Percentiles rank a stretch among this genome's conserved stretches.
Conservation (phyloP, 2,888 invertebrate species). For the Sarcophaga caerulescens region DNA sequence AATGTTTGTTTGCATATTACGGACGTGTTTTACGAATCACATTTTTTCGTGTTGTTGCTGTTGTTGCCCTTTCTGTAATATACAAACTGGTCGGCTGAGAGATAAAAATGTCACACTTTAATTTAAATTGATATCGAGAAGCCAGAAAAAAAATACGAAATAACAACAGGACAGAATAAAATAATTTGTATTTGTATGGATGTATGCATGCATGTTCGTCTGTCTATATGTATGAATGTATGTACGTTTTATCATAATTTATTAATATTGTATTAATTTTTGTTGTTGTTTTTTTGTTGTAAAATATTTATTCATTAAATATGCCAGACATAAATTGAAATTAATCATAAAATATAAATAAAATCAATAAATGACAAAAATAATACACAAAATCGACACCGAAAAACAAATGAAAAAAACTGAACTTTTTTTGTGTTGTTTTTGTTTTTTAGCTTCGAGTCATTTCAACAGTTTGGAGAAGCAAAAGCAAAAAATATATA, state of each 20-base stretch:
- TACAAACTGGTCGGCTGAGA: background rate
- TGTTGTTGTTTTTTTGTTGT: conserved; percentile 5
- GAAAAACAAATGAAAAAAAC: background rate
- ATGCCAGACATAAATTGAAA: conserved; percentile 64
- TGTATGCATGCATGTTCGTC: conserved; percentile 20
- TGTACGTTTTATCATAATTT: conserved; percentile 42
- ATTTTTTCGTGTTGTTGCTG: background rate
- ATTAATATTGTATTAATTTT: conserved; percentile 32
- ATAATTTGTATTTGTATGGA: background rate
- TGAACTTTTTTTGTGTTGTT: no score
- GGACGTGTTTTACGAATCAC: background rate
- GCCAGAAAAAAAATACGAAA: background rate
- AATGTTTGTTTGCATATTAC: background rate
- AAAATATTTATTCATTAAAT: conserved; percentile 59
- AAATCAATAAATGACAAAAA: conserved; percentile 57
- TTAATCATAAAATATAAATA: conserved; percentile 55
- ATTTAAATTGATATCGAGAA: conserved; percentile 57
- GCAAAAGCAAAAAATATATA: no score
- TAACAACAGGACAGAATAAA: background rate
- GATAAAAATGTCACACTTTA: conserved; percentile 52
- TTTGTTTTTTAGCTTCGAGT: no score
- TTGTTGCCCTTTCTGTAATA: background rate
- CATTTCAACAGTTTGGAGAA: no score
- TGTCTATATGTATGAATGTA: background rate
- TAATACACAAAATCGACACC: background rate